Conservation (phyloP, 2,797 vertebrate genomes). For the Botia almorhae region DNA sequence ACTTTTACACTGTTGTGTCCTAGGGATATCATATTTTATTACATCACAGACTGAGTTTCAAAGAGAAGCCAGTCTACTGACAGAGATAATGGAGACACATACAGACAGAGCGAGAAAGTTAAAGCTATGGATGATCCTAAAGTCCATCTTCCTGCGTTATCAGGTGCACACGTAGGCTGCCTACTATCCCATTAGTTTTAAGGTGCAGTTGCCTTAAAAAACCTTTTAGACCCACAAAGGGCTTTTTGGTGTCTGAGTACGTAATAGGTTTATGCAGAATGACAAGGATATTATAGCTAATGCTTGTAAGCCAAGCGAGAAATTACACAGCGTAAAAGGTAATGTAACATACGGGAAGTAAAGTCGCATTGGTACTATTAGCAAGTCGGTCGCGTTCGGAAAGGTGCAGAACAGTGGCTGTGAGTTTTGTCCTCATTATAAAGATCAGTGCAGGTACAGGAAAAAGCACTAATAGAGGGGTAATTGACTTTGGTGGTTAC, state of each 20-base stretch:
- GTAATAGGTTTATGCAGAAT: constrained; percentile 62
- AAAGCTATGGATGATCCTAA: constrained; percentile 40
- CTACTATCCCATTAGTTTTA: constrained; percentile 54
- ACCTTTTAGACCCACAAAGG: constrained; percentile 59
- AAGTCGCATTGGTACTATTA: constrained; percentile 43
- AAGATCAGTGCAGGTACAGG: no score
- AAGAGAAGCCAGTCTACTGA: constrained; percentile 15
- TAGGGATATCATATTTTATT: constrained; percentile 60
- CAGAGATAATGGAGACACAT: constrained; percentile 29
- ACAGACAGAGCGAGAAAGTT: constrained; percentile 18
- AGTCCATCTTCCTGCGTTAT: constrained; percentile 37
- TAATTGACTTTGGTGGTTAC: constrained; percentile 61
- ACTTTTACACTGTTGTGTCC: constrained; percentile 52
- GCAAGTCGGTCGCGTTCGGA: neutral
- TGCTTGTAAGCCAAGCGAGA: constrained; percentile 64
- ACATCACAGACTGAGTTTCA: constrained; percentile 20
- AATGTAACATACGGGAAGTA: constrained; percentile 54
- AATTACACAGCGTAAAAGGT: constrained; percentile 57
- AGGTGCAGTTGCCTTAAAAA: constrained; percentile 58
- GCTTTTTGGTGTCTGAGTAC: constrained; percentile 54
- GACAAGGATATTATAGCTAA: constrained; percentile 62
- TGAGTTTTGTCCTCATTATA: no score
- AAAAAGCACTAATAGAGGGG: neutral
- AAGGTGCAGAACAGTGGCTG: no score
- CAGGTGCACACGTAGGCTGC: constrained; percentile 20